These are phyloP conservation scores for Pandemis corylana DNA, from an alignment of 2,888 invertebrate species.

Conservation along the genomic window DNA sequence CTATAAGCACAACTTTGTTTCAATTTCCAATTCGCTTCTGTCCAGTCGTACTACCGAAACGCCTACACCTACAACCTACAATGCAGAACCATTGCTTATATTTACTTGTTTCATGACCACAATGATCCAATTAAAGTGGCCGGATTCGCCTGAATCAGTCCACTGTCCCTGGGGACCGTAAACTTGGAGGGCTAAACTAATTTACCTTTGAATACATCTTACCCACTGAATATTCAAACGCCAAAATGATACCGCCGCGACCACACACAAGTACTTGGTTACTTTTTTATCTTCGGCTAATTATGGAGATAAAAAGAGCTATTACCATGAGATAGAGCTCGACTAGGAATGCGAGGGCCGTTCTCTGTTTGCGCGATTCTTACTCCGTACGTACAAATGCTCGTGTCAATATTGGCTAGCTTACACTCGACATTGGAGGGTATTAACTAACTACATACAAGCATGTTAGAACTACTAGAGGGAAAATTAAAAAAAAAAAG, in stretches of 20 bases:
- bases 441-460: slow-evolving; percentile 38
- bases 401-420: slow-evolving; percentile 35
- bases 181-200: not conserved
- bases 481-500: slow-evolving; percentile 10
- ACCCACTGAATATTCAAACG: slow-evolving; percentile 18
- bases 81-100: not conserved
- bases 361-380: slow-evolving; percentile 24
- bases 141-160: slow-evolving; percentile 5
- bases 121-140: slow-evolving; percentile 9
- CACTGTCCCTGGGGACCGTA: not conserved
- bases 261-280: not conserved
- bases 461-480: slow-evolving; percentile 34
- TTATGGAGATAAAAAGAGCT: slow-evolving; percentile 20
- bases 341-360: slow-evolving; percentile 34
- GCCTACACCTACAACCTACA: too few relatives aligned
- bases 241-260: not conserved
- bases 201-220: slow-evolving; percentile 7
- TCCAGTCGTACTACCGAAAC: too few relatives aligned
- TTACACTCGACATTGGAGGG: slow-evolving; percentile 31
- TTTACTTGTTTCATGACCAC: not conserved
- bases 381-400: slow-evolving; percentile 39
- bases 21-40: too few relatives aligned
- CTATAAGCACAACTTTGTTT: too few relatives aligned
- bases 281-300: slow-evolving; percentile 12
- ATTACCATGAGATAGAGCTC: slow-evolving; percentile 23